Evolutionary conservation across 1,140 invertebrate genomes (phyloP).

Genomic region (Melipona quadrifasciata): DNA sequence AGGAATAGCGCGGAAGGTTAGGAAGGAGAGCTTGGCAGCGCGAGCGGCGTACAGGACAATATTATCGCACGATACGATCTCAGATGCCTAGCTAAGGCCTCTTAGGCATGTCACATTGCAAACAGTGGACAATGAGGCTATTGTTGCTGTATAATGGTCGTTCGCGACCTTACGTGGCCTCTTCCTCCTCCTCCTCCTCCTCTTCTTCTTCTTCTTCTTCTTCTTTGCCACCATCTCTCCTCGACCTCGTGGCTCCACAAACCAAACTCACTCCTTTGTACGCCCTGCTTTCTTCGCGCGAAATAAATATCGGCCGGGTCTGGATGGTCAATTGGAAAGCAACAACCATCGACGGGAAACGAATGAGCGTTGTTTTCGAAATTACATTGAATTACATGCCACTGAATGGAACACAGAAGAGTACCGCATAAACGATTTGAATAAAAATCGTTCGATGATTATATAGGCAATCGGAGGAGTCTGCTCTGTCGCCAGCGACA

Average conservation of each 20-base stretch:
- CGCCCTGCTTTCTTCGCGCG: constrained; percentile 31
- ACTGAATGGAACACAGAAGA: too few relatives aligned
- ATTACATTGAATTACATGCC: too few relatives aligned
- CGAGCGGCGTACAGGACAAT: constrained; percentile 68
- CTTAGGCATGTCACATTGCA: constrained; percentile 75
- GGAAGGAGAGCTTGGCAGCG: constrained; percentile 64
- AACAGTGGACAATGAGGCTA: constrained; percentile 78
- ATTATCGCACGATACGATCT: constrained; percentile 76
- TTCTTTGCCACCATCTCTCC: constrained; percentile 39
- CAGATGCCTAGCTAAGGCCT: constrained; percentile 70
- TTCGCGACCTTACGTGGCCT: constrained; percentile 75
- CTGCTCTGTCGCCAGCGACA: too few relatives aligned
- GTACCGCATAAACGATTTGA: too few relatives aligned
- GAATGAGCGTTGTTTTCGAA: neutral
- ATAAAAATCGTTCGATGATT: too few relatives aligned
- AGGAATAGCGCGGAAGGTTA: constrained; percentile 59
- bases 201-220: constrained; percentile 13
- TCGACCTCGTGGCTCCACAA: constrained; percentile 40
- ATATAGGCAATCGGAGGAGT: too few relatives aligned
- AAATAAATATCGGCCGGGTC: constrained; percentile 29
- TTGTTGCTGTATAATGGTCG: constrained; percentile 76
- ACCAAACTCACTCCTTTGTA: constrained; percentile 15
- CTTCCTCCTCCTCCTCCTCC: constrained; percentile 56
- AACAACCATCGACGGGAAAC: neutral
- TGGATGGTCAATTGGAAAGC: constrained; percentile 7